A percentile compares a stretch with the other conserved stretches of the same genome.
Conservation (phyloP, 2,888 invertebrate genomes). For the Chaitophorus viminalis region DNA sequence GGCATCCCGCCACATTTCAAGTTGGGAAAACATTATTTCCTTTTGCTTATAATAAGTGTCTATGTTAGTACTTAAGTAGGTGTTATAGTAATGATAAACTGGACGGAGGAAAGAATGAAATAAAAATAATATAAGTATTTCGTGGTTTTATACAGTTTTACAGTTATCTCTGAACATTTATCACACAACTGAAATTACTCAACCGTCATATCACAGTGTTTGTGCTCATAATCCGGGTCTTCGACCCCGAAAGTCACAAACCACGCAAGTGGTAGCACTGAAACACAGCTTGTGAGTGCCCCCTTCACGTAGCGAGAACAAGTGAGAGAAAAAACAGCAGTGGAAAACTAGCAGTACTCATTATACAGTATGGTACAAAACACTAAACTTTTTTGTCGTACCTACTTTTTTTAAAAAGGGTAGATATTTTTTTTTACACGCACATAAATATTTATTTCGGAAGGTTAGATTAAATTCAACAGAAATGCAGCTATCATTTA, state of each 20-base stretch:
- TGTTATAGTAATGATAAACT: constrained; percentile 33
- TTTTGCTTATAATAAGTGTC: constrained; percentile 4
- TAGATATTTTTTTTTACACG: constrained; percentile 6
- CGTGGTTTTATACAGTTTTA: constrained; percentile 52
- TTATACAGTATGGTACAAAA: constrained; percentile 47
- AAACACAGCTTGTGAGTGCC: constrained; percentile 50
- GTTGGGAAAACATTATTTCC: constrained; percentile 42
- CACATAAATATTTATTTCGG: not conserved
- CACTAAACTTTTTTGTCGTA: not conserved
- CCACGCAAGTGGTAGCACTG: constrained; percentile 62
- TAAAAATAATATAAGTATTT: constrained; percentile 33
- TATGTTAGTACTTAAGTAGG: constrained; percentile 37
- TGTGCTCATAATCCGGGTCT: constrained; percentile 61
- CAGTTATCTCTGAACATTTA: constrained; percentile 60
- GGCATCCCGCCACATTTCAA: constrained; percentile 50
- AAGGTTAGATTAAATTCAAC: constrained; percentile 27
- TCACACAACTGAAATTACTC: constrained; percentile 59
- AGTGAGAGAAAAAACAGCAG: constrained; percentile 34
- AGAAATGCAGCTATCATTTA: constrained; percentile 44
- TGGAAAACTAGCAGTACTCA: constrained; percentile 50
- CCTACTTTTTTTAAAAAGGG: not conserved
- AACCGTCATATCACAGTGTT: constrained; percentile 59
- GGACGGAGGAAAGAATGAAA: not conserved
- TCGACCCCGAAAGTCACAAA: constrained; percentile 62
- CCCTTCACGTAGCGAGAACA: constrained; percentile 53